Evolutionary conservation across 1,140 invertebrate species (phyloP).

Genomic region (Cecropterus lyciades): DNA sequence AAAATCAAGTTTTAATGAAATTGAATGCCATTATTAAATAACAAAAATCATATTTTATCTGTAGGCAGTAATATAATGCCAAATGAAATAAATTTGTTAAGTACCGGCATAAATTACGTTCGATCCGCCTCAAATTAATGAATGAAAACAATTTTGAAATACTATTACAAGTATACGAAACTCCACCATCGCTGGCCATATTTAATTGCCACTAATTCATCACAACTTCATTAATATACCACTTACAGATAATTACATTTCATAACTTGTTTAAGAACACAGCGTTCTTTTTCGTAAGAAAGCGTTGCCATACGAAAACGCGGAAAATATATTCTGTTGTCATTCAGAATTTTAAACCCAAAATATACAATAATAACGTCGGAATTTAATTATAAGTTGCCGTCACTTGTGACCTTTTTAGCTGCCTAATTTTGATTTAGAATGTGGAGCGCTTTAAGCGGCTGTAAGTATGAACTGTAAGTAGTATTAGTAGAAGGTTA

Average conservation of each 20-base stretch:
- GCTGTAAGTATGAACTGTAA: slow-evolving; percentile 34
- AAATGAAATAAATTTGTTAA: background rate
- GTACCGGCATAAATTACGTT: background rate
- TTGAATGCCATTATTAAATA: no score
- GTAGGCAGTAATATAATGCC: no score
- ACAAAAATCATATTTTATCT: no score
- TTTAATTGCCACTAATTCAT: slow-evolving; percentile 18
- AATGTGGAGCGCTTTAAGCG: slow-evolving; percentile 57
- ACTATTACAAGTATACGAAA: slow-evolving; percentile 7
- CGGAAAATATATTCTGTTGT: slow-evolving; percentile 5
- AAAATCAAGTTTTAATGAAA: no score
- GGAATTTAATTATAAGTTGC: slow-evolving; percentile 39
- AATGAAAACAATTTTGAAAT: slow-evolving; percentile 7
- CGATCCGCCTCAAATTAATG: background rate
- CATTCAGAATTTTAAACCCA: slow-evolving; percentile 2
- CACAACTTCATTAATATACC: slow-evolving; percentile 30
- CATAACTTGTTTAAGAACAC: slow-evolving; percentile 21
- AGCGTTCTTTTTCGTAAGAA: slow-evolving; percentile 12
- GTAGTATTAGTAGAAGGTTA: slow-evolving; percentile 36
- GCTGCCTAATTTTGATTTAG: slow-evolving; percentile 8
- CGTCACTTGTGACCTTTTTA: slow-evolving; percentile 36
- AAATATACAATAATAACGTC: slow-evolving; percentile 17
- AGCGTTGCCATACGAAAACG: slow-evolving; percentile 2
- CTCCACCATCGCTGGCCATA: slow-evolving; percentile 3
- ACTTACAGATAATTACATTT: slow-evolving; percentile 33